Conservation (phyloP, 1,140 invertebrate species). For the Eupristina koningsbergeri region DNA sequence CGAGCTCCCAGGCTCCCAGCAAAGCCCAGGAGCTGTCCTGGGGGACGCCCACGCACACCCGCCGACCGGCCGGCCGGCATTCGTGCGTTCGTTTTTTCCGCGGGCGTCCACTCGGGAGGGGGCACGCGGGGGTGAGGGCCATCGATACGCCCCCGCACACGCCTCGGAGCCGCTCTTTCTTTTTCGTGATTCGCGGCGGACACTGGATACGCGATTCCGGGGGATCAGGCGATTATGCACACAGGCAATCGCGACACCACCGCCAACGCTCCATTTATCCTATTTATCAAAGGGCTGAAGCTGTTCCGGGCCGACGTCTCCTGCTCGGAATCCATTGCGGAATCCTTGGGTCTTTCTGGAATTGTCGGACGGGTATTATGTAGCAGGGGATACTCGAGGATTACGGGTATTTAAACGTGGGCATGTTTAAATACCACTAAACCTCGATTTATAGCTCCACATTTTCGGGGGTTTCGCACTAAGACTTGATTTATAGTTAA, state of each 20-base stretch:
- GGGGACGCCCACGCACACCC: slow-evolving; percentile 4
- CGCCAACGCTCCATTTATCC: not conserved
- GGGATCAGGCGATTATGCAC: slow-evolving; percentile 58
- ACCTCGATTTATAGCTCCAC: too few relatives aligned
- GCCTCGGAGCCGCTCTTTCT: not conserved
- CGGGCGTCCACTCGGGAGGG: not conserved
- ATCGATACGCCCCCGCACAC: not conserved
- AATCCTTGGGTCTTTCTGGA: too few relatives aligned
- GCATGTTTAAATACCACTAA: too few relatives aligned
- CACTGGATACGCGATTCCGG: slow-evolving; percentile 60
- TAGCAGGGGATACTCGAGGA: too few relatives aligned
- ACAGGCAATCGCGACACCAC: not conserved
- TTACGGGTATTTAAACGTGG: too few relatives aligned
- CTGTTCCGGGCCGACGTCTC: not conserved
- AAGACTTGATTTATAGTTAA: too few relatives aligned
- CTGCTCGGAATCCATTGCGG: too few relatives aligned
- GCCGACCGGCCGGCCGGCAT: not conserved
- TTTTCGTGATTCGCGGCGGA: slow-evolving; percentile 49
- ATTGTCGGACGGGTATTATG: too few relatives aligned
- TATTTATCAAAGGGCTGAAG: not conserved
- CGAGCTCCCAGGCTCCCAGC: slow-evolving; percentile 66
- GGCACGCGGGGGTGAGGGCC: too few relatives aligned
- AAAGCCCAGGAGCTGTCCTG: slow-evolving; percentile 57
- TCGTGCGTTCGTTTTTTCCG: not conserved
- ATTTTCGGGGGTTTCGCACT: too few relatives aligned